Conservation (phyloP, 2,113 vertebrate species). For the Neolamprologus longior region DNA sequence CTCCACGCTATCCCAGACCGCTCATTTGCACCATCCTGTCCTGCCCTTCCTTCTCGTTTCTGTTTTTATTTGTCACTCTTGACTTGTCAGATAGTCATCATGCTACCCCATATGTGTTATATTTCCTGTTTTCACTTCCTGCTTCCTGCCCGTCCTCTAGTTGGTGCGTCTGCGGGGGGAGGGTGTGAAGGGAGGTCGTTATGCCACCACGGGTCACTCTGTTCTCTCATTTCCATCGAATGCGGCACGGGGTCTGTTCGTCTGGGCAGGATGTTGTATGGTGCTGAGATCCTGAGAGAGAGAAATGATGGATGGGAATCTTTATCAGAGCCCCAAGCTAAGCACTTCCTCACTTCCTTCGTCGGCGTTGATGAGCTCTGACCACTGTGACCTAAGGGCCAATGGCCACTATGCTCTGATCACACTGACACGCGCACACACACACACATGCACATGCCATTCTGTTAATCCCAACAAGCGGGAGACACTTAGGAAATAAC, state of each 20-base stretch:
- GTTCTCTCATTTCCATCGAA: conserved; percentile 44
- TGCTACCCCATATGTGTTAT: conserved; percentile 60
- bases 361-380: conserved; percentile 65
- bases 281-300: conserved; percentile 54
- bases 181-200: not conserved
- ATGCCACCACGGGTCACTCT: conserved; percentile 28
- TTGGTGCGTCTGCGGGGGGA: not conserved
- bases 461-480: conserved; percentile 57
- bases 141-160: conserved; percentile 53
- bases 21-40: conserved; percentile 20
- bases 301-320: conserved; percentile 69
- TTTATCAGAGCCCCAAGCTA: conserved; percentile 66
- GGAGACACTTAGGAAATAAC: conserved; percentile 73
- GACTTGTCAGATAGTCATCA: conserved; percentile 36
- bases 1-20: not conserved
- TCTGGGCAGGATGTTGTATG: conserved; percentile 61
- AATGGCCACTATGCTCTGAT: conserved; percentile 34
- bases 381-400: conserved; percentile 63
- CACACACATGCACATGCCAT: not conserved
- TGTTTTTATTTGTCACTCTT: conserved; percentile 53
- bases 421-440: not conserved
- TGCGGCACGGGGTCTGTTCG: not conserved
- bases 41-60: conserved; percentile 13
- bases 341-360: conserved; percentile 72
- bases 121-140: conserved; percentile 74